Percentiles rank a stretch among this genome's conserved stretches.
These are phyloP conservation scores for Danio albolineatus DNA, from an alignment of 2,797 vertebrate species.

Conservation along the genomic window DNA sequence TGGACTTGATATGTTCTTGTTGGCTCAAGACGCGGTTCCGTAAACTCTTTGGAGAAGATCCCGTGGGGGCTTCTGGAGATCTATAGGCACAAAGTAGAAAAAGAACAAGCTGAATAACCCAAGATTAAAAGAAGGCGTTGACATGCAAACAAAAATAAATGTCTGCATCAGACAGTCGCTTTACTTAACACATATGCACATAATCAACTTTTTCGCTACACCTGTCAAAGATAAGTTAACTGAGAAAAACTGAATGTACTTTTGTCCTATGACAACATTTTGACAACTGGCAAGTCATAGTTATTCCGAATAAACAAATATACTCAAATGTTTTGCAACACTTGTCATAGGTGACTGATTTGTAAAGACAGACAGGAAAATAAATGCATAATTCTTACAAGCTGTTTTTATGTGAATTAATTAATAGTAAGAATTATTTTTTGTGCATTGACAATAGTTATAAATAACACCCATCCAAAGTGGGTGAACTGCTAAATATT, in stretches of 20 bases:
- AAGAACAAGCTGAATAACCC: conserved; percentile 9
- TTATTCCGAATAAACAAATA: no score
- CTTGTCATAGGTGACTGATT: not conserved
- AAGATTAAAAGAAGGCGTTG: not conserved
- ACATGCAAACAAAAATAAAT: conserved; percentile 7
- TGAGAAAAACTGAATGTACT: no score
- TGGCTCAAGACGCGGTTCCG: conserved; percentile 80
- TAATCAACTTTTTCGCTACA: not conserved
- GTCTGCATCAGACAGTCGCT: not conserved
- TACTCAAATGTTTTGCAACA: not conserved
- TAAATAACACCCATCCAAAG: no score
- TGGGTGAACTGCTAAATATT: no score
- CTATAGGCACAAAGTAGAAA: conserved; percentile 66
- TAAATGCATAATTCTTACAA: no score
- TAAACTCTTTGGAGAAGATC: conserved; percentile 84
- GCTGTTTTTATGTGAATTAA: no score
- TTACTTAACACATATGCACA: not conserved
- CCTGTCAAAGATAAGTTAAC: no score
- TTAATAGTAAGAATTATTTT: no score
- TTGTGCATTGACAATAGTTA: no score
- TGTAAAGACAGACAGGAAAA: not conserved
- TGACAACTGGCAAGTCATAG: no score
- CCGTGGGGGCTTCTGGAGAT: conserved; percentile 83
- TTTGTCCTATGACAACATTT: no score
- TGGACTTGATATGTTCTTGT: conserved; percentile 77